These are phyloP conservation scores for Prionace glauca DNA, from an alignment of 2,797 vertebrate genomes.

Conservation along the genomic window DNA sequence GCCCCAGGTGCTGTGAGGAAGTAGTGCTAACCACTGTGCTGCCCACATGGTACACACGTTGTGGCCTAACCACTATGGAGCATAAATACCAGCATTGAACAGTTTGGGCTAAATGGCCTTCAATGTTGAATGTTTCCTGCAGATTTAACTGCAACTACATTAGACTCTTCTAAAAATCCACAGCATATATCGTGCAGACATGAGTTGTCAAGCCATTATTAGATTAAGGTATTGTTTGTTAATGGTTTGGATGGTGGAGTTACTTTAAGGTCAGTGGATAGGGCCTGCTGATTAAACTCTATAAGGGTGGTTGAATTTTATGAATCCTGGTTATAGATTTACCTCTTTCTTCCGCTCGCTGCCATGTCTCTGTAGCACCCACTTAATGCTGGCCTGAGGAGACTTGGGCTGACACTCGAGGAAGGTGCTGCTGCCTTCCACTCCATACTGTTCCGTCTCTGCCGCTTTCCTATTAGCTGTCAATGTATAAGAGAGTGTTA, in stretches of 20 bases:
- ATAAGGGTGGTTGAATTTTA: not conserved
- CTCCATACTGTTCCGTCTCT: constrained; percentile 86
- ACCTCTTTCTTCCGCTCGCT: constrained; percentile 93
- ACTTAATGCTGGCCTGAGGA: constrained; percentile 86
- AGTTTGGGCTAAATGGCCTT: not conserved
- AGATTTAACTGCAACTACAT: not conserved
- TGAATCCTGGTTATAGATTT: constrained; percentile 38
- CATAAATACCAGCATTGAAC: not conserved
- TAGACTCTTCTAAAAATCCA: not conserved
- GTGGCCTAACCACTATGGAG: not conserved
- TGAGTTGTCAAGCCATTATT: not conserved
- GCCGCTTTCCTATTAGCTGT: constrained; percentile 83
- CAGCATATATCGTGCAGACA: not conserved
- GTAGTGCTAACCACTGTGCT: too few relatives aligned
- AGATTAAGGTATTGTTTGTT: not conserved
- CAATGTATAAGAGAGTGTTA: constrained; percentile 35
- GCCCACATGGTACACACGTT: too few relatives aligned
- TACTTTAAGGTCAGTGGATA: not conserved
- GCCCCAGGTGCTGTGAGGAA: too few relatives aligned
- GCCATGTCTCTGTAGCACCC: constrained; percentile 92
- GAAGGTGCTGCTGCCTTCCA: constrained; percentile 91
- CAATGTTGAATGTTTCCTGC: not conserved
- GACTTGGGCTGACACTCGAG: constrained; percentile 93
- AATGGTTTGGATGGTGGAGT: not conserved
- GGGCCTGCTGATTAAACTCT: not conserved